Base-by-base conservation (phyloP, 1,140 invertebrate genomes). In the Calephelis virginiensis region DNA sequence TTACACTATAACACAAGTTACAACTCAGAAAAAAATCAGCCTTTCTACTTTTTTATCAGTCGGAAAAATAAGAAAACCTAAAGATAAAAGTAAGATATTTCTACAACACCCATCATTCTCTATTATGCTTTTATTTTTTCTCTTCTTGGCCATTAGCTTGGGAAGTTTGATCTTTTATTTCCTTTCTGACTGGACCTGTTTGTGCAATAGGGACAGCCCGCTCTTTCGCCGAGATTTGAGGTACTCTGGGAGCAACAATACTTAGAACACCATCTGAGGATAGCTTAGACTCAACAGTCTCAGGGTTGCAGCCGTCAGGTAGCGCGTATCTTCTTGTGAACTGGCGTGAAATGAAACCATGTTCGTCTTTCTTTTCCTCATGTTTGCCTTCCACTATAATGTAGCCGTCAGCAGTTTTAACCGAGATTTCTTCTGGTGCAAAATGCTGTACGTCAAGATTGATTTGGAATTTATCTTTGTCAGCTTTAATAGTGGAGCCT, bases 401-500 rank as follows among this genome's bases (percentile, higher is more conserved):
- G 9, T 89, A 92, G 38, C 94, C 94, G 59, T 96, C 95, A 3
- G 94, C 93, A 0, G 94, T 95, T 81, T 96, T 97, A 0, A 98
- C 96, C 6, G 93, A 92, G 13, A 98, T 95, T 81, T 98, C 97
- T 61, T 95, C 94, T 0, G 97, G 96, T 47, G 93, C 90, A 80
- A 98, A 98, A 70, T 98, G 96, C 49, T 96, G 94, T 0, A 98
- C 96, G 80, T 98, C 97, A 73, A 97, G 81, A 71, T 93, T 94
- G 0, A 95, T 94, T 80, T 96, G 93, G 71, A 94, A 94, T 56
- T 84, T 87, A 7, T 87, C 80, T 62, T 84, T 89, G 56, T 85
- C 95, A 37, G 92, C 83, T 70, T 93, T 93, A 64, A 96, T 93
- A 48, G 94, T 95, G 50, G 95, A 95, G 7, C 94, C 94, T n/a